Evolutionary conservation across 2,888 invertebrate genomes (phyloP), one percentile per base, ranked within the genome.

Genomic region (Herminia tarsipennalis): DNA sequence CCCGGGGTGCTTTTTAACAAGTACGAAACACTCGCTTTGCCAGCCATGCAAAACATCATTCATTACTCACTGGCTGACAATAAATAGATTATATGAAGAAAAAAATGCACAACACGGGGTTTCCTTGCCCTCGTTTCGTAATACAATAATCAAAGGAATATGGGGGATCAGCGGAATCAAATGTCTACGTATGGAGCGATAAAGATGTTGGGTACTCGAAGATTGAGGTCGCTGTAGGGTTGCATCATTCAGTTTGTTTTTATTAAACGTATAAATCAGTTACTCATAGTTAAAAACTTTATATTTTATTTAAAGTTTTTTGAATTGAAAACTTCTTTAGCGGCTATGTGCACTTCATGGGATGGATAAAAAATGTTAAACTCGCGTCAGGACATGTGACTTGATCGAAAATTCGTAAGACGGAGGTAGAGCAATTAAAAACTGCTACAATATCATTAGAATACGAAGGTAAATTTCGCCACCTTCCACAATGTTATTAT

Each of bases 81-180:
- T 88, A 89, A 88, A 89, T 88, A 86, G 84, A 88, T 89, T 89
- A 86, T 51, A 33, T 76, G 76, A 78, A 71, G 78, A 81, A 82
- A 88, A 84, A 88, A 86, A 75, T 84, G 86, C 89, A 81, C 81
- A 76, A 74, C 73, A 73, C 62, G 76, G 76, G 70, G 71, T 79
- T 81, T 78, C 74, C 70, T 35, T 80, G 75, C 81, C 83, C 83
- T 81, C 84, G 78, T 83, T 86, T 80, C 70, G 72, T 86, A 86
- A 89, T 82, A 83, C 80, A 88, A 91, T 90, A 90, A 90, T 90
- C 89, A 90, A 89, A 91, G 76, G 81, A 85, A 88, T 83, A 87
- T 81, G 83, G 86, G 86, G 88, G 79, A 58, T 70, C 53, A 56
- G 52, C 58, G 63, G 76, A 83, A 85, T 87, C 87, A 87, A 88